Evolutionary conservation across 2,888 invertebrate species (phyloP), one percentile per base, ranked within the genome.

Genomic region (Drosophila infuscata): DNA sequence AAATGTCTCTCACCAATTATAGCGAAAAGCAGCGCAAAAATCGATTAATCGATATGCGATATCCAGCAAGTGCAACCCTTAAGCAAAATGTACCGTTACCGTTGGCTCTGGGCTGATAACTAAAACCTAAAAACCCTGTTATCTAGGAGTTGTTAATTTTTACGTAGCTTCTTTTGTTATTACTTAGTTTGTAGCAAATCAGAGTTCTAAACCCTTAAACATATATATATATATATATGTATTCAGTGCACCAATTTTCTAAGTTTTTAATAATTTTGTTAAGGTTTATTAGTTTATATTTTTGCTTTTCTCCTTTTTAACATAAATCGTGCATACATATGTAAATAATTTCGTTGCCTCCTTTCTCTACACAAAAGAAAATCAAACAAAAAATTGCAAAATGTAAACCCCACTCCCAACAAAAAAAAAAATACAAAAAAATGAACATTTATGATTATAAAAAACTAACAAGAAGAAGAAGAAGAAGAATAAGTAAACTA

Each of bases 261-360:
- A 65, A 75, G 73, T 70, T 71, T 72, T 63, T 63, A 74, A 67
- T 33, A 35, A 71, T 64, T 70, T 59, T 71, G 79, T 77, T 89
- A 72, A 76, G 76, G 79, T 89, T 79, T 69, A 52, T 81, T 76
- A 79, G 69, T 63, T 48, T 58, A 75, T 70, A 74, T 53, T 62
- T 43, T 53, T 41, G 69, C 57, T 57, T 57, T 57, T 33, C 54
- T 49, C 33, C 8, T 25, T 51, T 54, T n/a, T 63, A 79, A 53
- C 70, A 73, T 56, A 64, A 67, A 69, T 69, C 76, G 56, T 53
- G 63, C 75, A 74, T 53, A 73, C 88, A 85, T 84, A 81, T 84
- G 84, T 85, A 85, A 85, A 85, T 85, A 85, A 85, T 85, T 85
- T 85, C 85, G 89, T 89, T 83, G 76, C 70, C 85, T 84, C 58